Base-by-base conservation (phyloP, 1,140 invertebrate species). In the Cecropterus lyciades region DNA sequence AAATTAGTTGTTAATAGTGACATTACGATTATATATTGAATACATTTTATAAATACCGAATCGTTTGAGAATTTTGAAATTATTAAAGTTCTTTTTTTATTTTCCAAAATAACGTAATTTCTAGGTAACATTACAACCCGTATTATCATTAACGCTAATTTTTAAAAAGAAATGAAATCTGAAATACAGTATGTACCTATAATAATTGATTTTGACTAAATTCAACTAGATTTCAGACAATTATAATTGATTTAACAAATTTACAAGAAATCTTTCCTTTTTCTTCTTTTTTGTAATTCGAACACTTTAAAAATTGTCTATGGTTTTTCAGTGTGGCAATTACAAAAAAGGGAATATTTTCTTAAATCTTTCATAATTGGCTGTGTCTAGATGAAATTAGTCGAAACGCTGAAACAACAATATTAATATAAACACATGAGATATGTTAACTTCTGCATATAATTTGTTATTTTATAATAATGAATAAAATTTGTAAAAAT, bases 401-500 rank as follows among this genome's bases (percentile, higher is more conserved):
- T n/a, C 55, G 6, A 30, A 51, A 56, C n/a, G 33, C 11, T 56
- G 53, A 24, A 56, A 56, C 16, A 7, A 43, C 53, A 20, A 13
- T 56, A 43, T 48, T n/a, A 51, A 49, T 45, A 62, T 37, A 63
- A 63, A 51, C 48, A 52, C 48, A 63, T 73, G 59, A 75, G 79
- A 79, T 81, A 81, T 81, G 79, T 81, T 77, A 79, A 80, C 79
- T 64, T 78, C 73, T 71, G 69, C 72, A 76, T 75, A 78, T 71
- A 57, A 69, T 56, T 64, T 69, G 60, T 43, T n/a, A 69, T 30
- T 45, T 48, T 53, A 69, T 63, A 49, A 57, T 64, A 69, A 57
- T 62, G 33, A 69, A 69, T 63, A 56, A 49, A 63, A 48, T 69
- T 69, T 53, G 30, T 60, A 49, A 17, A 60, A 43, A 46, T 62